Conservation (phyloP, 1,140 invertebrate genomes). For the Microplitis demolitor region DNA sequence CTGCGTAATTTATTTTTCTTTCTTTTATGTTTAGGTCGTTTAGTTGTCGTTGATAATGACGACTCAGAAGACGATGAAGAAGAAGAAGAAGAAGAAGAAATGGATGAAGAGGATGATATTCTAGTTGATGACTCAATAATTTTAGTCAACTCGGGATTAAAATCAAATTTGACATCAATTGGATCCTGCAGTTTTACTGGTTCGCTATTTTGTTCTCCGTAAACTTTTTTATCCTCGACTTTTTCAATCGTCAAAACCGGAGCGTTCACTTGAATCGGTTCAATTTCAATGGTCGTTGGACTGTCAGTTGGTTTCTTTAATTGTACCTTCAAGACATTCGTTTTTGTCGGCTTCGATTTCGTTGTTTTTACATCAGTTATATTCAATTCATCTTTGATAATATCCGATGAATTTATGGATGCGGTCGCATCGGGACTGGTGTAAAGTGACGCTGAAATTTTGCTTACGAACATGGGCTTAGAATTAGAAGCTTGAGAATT, state of each 20-base stretch:
- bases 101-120: too few species aligned
- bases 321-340: constrained; percentile 42
- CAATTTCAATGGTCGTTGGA: constrained; percentile 43
- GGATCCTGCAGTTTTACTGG: constrained; percentile 27
- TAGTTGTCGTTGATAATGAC: constrained; percentile 51
- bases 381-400: not conserved
- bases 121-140: constrained; percentile 28
- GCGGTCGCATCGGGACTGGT: constrained; percentile 27
- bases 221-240: constrained; percentile 36
- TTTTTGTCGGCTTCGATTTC: constrained; percentile 27
- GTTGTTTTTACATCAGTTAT: not conserved
- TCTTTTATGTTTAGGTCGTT: constrained; percentile 53
- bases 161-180: constrained; percentile 48
- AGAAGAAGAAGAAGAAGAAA: too few species aligned
- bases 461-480: constrained; percentile 49
- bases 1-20: constrained; percentile 69
- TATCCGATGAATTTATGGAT: not conserved
- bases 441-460: constrained; percentile 50
- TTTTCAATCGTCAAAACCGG: constrained; percentile 50
- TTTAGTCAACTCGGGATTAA: constrained; percentile 46
- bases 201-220: constrained; percentile 28
- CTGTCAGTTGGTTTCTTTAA: constrained; percentile 47
- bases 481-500: constrained; percentile 27
- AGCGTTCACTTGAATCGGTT: constrained; percentile 47
- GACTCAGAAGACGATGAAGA: not conserved